A percentile compares a stretch with the other conserved stretches of the same genome.
phyloP scores from a whole-genome alignment of 1,140 invertebrate species.

The Bombus soroeensis region DNA sequence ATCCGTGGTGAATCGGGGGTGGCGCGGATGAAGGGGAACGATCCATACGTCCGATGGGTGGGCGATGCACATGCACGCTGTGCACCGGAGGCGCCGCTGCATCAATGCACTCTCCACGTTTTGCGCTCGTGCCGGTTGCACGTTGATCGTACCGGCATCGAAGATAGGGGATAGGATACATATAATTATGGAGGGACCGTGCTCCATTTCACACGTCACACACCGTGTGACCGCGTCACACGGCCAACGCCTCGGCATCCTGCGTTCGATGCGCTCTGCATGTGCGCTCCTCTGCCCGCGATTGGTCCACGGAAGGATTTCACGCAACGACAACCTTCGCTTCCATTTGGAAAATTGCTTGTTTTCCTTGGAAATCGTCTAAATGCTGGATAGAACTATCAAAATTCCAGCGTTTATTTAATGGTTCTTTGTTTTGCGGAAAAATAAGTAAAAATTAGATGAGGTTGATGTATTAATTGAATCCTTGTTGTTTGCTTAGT shows the following conservation, averaged over 20 bases:
- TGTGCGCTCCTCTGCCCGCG: slow-evolving; percentile 21
- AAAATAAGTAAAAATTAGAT: not conserved
- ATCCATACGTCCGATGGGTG: slow-evolving; percentile 52
- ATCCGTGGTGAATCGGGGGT: slow-evolving; percentile 33
- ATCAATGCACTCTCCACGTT: slow-evolving; percentile 54
- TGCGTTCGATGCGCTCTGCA: slow-evolving; percentile 28
- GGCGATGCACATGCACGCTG: slow-evolving; percentile 68
- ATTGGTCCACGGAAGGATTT: slow-evolving; percentile 60
- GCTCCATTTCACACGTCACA: slow-evolving; percentile 82
- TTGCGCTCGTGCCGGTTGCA: slow-evolving; percentile 37
- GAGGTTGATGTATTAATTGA: too few species aligned
- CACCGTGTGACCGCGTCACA: slow-evolving; percentile 81
- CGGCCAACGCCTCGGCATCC: slow-evolving; percentile 76
- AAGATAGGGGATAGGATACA: slow-evolving; percentile 77
- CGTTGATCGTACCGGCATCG: slow-evolving; percentile 49
- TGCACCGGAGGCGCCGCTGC: slow-evolving; percentile 64
- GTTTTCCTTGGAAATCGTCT: not conserved
- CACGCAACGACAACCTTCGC: slow-evolving; percentile 31
- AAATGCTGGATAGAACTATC: not conserved
- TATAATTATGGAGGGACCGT: slow-evolving; percentile 80
- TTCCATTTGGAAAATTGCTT: not conserved
- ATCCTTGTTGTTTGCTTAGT: too few species aligned
- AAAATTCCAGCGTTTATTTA: not conserved
- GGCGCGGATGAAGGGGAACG: slow-evolving; percentile 18
- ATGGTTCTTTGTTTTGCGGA: not conserved